phyloP scores from a whole-genome alignment of 2,888 invertebrate genomes.

The Caenorhabditis zanzibari region DNA sequence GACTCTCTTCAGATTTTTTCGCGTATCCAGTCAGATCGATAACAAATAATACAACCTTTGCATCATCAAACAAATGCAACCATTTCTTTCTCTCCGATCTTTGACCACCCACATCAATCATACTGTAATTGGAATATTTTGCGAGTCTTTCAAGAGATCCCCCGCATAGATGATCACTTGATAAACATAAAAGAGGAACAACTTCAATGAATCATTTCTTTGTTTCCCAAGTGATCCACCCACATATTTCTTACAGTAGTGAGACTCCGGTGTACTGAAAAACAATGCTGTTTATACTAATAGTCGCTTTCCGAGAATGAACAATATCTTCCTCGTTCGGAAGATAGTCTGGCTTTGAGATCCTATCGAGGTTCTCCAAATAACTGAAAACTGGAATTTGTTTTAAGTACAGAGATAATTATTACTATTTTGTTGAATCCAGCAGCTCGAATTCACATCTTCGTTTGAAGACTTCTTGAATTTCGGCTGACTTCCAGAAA shows the following conservation, averaged over 20 bases:
- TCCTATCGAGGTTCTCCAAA: conserved; percentile 64
- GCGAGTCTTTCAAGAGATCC: neutral
- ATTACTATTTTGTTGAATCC: conserved; percentile 69
- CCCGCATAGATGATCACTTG: neutral
- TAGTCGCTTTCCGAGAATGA: conserved; percentile 64
- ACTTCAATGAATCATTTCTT: neutral
- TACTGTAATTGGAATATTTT: conserved; percentile 35
- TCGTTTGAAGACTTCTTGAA: conserved; percentile 60
- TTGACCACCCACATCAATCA: conserved; percentile 72
- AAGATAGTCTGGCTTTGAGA: conserved; percentile 51
- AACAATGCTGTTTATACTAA: conserved; percentile 51
- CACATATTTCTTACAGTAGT: conserved; percentile 47
- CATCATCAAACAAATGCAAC: conserved; percentile 70
- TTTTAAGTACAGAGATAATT: neutral
- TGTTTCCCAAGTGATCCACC: neutral
- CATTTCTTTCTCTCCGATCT: conserved; percentile 69
- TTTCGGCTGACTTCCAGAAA: conserved; percentile 60
- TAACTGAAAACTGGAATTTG: conserved; percentile 60
- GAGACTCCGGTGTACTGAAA: conserved; percentile 63
- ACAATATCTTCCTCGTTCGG: conserved; percentile 70
- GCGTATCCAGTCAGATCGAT: conserved; percentile 65
- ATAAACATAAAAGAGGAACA: too few relatives aligned
- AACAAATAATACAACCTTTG: conserved; percentile 59
- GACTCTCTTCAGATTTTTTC: conserved; percentile 59
- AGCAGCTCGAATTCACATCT: conserved; percentile 59